Evolutionary conservation across 2,113 vertebrate genomes (phyloP), one percentile per base, ranked within the genome.

Genomic region (Rhagologus leucostigma): DNA sequence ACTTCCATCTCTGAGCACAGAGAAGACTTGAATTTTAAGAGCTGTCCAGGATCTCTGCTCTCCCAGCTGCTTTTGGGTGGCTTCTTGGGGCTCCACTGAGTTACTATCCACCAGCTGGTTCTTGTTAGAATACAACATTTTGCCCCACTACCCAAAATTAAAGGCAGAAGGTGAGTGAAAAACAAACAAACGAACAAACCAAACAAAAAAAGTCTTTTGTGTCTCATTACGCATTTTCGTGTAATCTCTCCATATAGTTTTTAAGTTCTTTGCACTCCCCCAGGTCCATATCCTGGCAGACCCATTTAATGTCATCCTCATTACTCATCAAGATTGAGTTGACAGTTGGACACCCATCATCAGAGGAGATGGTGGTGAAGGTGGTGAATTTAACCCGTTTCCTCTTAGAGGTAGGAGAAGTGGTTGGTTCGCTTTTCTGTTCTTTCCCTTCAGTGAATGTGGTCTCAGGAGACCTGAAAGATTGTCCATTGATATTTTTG

Each of bases 301-400:
- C 99, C 99, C 99, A 99, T 94, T 98, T 98, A 79, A 98, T 98
- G 78, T 98, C 98, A 6, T 98, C 98, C 86, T 98, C 98, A 1
- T 98, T 98, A 37, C 98, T 97, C 73, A 97, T 96, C 47, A 97
- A 65, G 26, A 97, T 49, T 19, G 98, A 83, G 86, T 97, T 97
- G 84, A 98, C 97, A 3, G 98, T 67, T 1, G 97, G 97, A 65
- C 97, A 97, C 22, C 98, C 98, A 10, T 98, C 98, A 1, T 99
- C 99, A 3, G 98, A 86, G 23, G 98, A 91, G 64, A 97, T 88
- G 82, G 98, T 98, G n/a, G 98, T 98, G 85, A 99, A 99, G 16
- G 99, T 99, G 89, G 98, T 99, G 91, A 99, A 99, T 59, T 99
- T 99, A 42, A 99, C 99, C 94, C 99, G 98, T 98, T 99, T 99